Conservation (phyloP, 35 echinoderm and acorn worm genomes). For the Diadema setosum region DNA sequence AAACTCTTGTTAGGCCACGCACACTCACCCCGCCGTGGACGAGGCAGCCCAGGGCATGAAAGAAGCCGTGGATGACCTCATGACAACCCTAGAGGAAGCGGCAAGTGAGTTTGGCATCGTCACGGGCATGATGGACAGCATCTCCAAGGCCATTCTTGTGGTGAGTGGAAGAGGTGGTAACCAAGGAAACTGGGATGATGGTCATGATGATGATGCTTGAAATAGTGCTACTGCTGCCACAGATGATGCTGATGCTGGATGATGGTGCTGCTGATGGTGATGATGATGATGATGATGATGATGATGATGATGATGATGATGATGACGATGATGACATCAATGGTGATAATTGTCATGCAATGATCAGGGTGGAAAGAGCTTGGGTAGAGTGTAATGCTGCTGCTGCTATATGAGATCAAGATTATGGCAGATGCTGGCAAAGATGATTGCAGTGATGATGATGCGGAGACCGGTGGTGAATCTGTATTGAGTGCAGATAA, state of each 20-base stretch:
- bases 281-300: neutral
- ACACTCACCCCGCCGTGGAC: slow-evolving; percentile 80
- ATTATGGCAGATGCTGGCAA: no score
- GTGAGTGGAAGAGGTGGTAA: slow-evolving; percentile 41
- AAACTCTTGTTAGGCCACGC: slow-evolving; percentile 42
- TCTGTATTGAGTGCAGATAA: no score
- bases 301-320: neutral
- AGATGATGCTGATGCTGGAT: neutral
- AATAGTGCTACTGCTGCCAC: neutral
- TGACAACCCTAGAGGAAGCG: slow-evolving; percentile 83
- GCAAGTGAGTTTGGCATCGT: slow-evolving; percentile 96
- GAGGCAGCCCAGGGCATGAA: slow-evolving; percentile 87
- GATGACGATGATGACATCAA: neutral
- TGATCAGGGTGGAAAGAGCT: no score
- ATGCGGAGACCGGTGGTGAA: no score
- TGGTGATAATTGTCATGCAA: no score
- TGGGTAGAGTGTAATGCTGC: no score
- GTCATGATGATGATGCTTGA: neutral
- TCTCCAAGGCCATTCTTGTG: slow-evolving; percentile 65
- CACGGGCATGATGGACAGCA: slow-evolving; percentile 84
- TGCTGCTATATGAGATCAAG: no score
- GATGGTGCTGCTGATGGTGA: neutral
- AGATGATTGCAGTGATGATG: no score
- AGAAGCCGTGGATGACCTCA: slow-evolving; percentile 82
- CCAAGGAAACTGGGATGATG: neutral